phyloP scores from a whole-genome alignment of 1,140 invertebrate species.

The Monochamus saltuarius region DNA sequence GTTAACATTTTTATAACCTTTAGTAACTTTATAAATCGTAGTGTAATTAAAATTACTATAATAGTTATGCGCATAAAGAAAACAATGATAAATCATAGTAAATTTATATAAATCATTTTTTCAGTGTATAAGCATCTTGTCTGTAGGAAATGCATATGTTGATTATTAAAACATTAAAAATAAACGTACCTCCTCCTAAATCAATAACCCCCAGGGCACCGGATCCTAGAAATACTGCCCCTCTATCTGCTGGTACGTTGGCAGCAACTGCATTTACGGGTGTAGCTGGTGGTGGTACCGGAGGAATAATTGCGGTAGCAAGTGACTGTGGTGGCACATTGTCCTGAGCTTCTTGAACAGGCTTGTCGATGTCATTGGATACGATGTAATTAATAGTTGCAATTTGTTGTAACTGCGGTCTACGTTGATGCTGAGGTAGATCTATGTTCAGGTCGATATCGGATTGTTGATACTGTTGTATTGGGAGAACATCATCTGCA shows the following conservation, averaged over 20 bases:
- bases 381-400: not conserved
- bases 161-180: too few species aligned
- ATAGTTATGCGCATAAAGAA: too few species aligned
- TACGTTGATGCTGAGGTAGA: not conserved
- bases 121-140: too few species aligned
- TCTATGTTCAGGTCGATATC: not conserved
- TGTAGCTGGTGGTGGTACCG: constrained; percentile 35
- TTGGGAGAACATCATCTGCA: too few species aligned
- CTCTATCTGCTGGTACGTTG: constrained; percentile 34
- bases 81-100: too few species aligned
- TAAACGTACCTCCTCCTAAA: constrained; percentile 36
- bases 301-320: constrained; percentile 37
- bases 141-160: too few species aligned
- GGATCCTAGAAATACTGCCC: constrained; percentile 43
- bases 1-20: too few species aligned
- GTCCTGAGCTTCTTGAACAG: constrained; percentile 38
- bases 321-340: constrained; percentile 17
- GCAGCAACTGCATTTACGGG: constrained; percentile 41
- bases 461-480: not conserved
- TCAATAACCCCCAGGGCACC: constrained; percentile 38
- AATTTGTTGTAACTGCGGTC: not conserved
- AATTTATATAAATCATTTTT: too few species aligned
- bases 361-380: constrained; percentile 40
- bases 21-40: too few species aligned
- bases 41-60: too few species aligned